Base-by-base conservation (phyloP, 1,140 invertebrate species). In the Euschistus heros region DNA sequence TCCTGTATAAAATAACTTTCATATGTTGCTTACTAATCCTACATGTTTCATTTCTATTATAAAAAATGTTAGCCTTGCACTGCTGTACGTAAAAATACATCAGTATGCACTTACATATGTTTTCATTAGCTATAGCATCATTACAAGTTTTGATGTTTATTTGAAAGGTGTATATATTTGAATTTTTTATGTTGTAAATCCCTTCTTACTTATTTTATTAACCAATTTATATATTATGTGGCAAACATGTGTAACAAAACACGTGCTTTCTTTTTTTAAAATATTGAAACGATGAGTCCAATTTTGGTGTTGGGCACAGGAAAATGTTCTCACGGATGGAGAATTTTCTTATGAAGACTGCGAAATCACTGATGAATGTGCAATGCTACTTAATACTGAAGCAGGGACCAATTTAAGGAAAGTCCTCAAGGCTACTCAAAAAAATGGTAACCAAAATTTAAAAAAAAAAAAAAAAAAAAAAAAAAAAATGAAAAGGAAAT, bases 361-460 rank as follows among this genome's bases (percentile, higher is more conserved):
- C 75, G 82, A 84, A 72, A 83, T 88, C 22, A 86, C 89, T 46
- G 90, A 92, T 76, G 90, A 93, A 76, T 88, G 87, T 74, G 89
- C 88, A 65, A 86, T 90, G 73, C 79, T 94, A 24, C 80, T 94
- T 63, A 85, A 88, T 71, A 80, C 82, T 18, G 65, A 66, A 27
- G 59, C 57, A 46, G 65, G 65, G 30, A 26, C 65, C 37, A 66
- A 61, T 66, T 66, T 66, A 42, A 61, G 65, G 22, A 59, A 66
- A 66, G 65, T 66, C 20, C 59, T 66, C 57, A 66, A 66, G 57
- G 47, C 65, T 10, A 20, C 65, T 30, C 65, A 66, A 18, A 66
- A 66, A 54, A 24, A 59, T 44, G 65, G 65, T 66, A 66, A 66
- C 33, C 22, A 20, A 24, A 20, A 2, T 24, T 57, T 10, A 57